These are phyloP conservation scores for Heliocidaris tuberculata DNA, from an alignment of 35 echinoderm and acorn worm species.

Conservation along the genomic window DNA sequence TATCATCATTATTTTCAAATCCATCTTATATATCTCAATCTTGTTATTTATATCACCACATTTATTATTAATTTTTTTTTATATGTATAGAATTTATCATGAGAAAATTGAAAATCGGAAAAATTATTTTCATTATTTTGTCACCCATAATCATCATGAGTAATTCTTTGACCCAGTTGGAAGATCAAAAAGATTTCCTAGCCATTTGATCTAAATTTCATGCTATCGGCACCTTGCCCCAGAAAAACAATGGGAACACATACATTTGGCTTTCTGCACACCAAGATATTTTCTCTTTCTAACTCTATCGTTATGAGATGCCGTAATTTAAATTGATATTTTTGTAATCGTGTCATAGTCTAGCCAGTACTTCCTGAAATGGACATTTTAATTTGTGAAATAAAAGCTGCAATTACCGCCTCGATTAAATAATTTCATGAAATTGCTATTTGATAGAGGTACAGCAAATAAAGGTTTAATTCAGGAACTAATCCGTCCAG, in stretches of 20 bases:
- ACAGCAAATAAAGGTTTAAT: background rate
- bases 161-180: no score
- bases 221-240: background rate
- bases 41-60: no score
- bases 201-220: background rate
- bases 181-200: no score
- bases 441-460: background rate
- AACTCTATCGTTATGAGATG: background rate
- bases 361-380: background rate
- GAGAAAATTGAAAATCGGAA: no score
- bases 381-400: constrained; percentile 5
- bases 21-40: no score
- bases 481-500: background rate
- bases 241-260: background rate
- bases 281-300: background rate
- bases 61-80: no score
- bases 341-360: background rate
- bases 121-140: no score
- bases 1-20: no score
- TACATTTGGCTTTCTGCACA: background rate
- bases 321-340: background rate
- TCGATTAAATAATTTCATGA: background rate
- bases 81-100: no score
- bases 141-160: no score
- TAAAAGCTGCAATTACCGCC: background rate